These are phyloP conservation scores for Stictonetta naevosa DNA, from an alignment of 2,113 vertebrate species.

Conservation along the genomic window DNA sequence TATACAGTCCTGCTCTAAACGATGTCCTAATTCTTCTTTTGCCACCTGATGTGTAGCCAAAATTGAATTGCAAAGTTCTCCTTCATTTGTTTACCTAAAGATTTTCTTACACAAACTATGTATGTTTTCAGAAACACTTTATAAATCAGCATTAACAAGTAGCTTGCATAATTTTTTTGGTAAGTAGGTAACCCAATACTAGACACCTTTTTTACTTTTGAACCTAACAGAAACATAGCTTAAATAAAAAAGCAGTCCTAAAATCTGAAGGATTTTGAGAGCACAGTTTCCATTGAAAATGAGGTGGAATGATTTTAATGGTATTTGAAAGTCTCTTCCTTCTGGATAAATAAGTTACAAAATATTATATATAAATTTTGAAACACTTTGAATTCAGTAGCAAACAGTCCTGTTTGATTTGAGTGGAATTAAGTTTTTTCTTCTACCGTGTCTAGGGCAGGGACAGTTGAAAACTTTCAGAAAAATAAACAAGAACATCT, in stretches of 20 bases:
- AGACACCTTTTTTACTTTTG: constrained; percentile 1
- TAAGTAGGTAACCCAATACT: background rate
- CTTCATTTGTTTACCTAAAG: background rate
- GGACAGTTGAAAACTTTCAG: background rate
- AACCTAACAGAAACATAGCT: background rate
- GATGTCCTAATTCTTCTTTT: background rate
- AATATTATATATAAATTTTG: constrained; percentile 12
- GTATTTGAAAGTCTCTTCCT: constrained; percentile 25
- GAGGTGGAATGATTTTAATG: background rate
- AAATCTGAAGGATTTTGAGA: background rate
- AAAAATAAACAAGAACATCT: constrained; percentile 35
- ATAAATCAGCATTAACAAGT: background rate
- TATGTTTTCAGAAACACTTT: background rate
- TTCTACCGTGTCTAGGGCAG: background rate
- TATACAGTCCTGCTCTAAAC: background rate
- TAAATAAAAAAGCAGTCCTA: background rate
- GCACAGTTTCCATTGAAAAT: background rate
- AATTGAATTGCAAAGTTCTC: background rate
- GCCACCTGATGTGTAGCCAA: background rate
- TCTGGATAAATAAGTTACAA: constrained; percentile 29
- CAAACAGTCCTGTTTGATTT: constrained; percentile 12
- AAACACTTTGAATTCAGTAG: constrained; percentile 19
- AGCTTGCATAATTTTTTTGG: background rate
- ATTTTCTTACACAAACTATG: background rate
- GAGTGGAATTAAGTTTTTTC: background rate